Evolutionary conservation across 1,140 invertebrate species (phyloP), one percentile per base, ranked within the genome.

Genomic region (Drepana arcuata): DNA sequence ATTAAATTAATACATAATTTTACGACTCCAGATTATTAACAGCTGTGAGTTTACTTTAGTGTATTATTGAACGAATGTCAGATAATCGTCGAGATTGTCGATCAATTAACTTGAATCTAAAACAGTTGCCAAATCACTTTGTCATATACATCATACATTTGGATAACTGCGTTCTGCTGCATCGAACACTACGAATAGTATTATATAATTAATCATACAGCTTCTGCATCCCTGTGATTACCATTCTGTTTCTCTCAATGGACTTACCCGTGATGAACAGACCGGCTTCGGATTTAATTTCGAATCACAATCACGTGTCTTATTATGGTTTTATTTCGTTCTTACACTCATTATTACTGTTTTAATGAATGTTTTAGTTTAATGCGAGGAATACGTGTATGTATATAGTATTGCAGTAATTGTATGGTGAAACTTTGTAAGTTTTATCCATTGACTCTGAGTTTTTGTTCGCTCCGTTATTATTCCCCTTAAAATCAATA

Each of bases 131-230:
- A n/a, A n/a, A n/a, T n/a, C n/a, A n/a, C n/a, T n/a, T n/a, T n/a
- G n/a, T n/a, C n/a, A n/a, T n/a, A n/a, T n/a, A n/a, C n/a, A n/a
- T n/a, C n/a, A n/a, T n/a, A n/a, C n/a, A n/a, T n/a, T n/a, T n/a
- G n/a, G n/a, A n/a, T n/a, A n/a, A n/a, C n/a, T n/a, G n/a, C n/a
- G n/a, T n/a, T n/a, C n/a, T n/a, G n/a, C n/a, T n/a, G n/a, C n/a
- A n/a, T n/a, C n/a, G n/a, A n/a, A n/a, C n/a, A n/a, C n/a, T n/a
- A n/a, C n/a, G n/a, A n/a, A n/a, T n/a, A n/a, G n/a, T n/a, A n/a
- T n/a, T 25, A 31, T 34, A 27, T 57, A 43, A 61, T 61, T 57
- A 61, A 61, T 61, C 53, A 57, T 57, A 48, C 33, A 43, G 44
- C 58, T 50, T 48, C 52, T 57, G 47, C 41, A 40, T 53, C 49